phyloP scores from a whole-genome alignment of 2,888 invertebrate genomes.

The Chrysolina oricalcia region DNA sequence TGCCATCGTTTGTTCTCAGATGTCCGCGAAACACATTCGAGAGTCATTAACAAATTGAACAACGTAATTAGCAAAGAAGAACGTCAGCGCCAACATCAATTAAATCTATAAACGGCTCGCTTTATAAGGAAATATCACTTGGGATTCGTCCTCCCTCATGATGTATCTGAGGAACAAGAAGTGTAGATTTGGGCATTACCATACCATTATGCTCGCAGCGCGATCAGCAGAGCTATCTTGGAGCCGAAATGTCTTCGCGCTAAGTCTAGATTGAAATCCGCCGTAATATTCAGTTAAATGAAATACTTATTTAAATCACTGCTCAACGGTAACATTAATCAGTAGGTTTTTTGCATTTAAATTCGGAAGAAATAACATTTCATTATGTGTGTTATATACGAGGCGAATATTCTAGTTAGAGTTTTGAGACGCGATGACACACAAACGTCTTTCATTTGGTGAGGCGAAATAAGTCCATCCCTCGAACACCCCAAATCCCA shows the following conservation, averaged over 20 bases:
- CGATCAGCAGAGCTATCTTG: constrained; percentile 5
- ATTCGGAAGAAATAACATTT: background rate
- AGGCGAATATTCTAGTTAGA: background rate
- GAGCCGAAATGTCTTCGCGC: constrained; percentile 1
- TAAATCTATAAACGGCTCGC: constrained; percentile 10
- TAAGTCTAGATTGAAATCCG: background rate
- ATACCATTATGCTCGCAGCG: constrained; percentile 11
- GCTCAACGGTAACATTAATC: constrained; percentile 4
- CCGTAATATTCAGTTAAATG: constrained; percentile 3
- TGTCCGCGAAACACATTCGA: background rate
- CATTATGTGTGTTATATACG: background rate
- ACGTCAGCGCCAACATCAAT: constrained; percentile 18
- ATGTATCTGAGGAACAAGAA: constrained; percentile 15
- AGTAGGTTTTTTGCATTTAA: background rate
- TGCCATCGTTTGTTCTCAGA: constrained; percentile 1
- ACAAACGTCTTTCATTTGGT: too few species aligned
- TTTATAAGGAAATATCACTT: constrained; percentile 11
- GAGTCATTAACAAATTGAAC: constrained; percentile 13
- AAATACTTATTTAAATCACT: constrained; percentile 13
- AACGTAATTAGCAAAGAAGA: constrained; percentile 10
- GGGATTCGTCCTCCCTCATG: constrained; percentile 3
- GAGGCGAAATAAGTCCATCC: too few species aligned
- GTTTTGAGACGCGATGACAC: too few species aligned
- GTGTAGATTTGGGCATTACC: constrained; percentile 11
- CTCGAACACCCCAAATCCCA: too few species aligned